These are phyloP conservation scores for Drosophila ironensis DNA, from an alignment of 1,140 invertebrate species.

Conservation along the genomic window DNA sequence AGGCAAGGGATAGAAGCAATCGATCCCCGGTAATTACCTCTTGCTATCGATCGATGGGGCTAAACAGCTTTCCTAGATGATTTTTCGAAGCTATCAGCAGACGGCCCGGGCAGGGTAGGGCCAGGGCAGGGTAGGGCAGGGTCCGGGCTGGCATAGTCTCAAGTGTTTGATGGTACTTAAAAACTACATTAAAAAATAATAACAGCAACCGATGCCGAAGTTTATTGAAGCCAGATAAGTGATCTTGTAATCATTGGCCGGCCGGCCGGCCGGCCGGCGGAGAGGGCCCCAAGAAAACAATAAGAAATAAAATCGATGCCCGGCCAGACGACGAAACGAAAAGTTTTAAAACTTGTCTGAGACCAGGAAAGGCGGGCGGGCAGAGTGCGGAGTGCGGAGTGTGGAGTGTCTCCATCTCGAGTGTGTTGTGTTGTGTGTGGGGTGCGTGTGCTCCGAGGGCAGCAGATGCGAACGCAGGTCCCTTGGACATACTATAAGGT, in stretches of 20 bases:
- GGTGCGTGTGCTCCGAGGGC: conserved; percentile 39
- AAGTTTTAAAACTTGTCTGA: conserved; percentile 50
- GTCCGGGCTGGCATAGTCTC: conserved; percentile 76
- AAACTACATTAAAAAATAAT: conserved; percentile 80
- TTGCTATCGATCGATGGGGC: conserved; percentile 43
- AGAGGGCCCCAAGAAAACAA: conserved; percentile 57
- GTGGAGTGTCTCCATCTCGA: conserved; percentile 29
- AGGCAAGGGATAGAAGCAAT: conserved; percentile 22
- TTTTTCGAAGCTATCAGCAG: conserved; percentile 19
- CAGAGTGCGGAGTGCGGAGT: conserved; percentile 16
- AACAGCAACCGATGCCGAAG: conserved; percentile 69
- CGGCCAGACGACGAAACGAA: conserved; percentile 50
- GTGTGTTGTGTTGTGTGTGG: conserved; percentile 16
- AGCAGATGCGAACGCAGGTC: conserved; percentile 20
- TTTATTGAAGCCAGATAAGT: conserved; percentile 78
- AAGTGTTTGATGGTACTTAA: conserved; percentile 80
- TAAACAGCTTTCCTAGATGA: conserved; percentile 67
- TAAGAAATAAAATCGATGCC: conserved; percentile 73
- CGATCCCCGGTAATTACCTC: conserved; percentile 48
- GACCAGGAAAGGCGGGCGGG: conserved; percentile 4
- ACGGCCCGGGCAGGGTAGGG: background rate
- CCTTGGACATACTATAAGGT: conserved; percentile 51
- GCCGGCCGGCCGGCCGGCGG: background rate
- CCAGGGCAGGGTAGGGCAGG: background rate
- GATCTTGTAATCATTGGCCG: conserved; percentile 73